These are phyloP conservation scores for Stichodactyla mertensii DNA, from an alignment of 64 coral and sea anemone genomes.

Conservation along the genomic window DNA sequence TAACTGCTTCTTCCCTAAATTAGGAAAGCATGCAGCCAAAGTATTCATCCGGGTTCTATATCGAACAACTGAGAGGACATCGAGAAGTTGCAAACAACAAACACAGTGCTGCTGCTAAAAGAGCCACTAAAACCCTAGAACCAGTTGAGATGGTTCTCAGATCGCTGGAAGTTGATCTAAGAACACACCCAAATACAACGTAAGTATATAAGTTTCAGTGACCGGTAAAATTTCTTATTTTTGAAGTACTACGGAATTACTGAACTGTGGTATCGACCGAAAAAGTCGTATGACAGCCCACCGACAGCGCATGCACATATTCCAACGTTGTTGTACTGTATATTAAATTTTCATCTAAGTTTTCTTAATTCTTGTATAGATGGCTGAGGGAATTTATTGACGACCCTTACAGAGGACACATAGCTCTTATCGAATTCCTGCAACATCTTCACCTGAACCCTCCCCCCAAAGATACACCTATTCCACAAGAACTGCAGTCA, in stretches of 20 bases:
- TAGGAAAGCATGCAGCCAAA: slow-evolving; percentile 97
- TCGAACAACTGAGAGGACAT: slow-evolving; percentile 80
- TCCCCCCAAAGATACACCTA: slow-evolving; percentile 13
- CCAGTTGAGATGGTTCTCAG: slow-evolving; percentile 92
- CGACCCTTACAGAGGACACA: slow-evolving; percentile 91
- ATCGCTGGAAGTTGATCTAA: slow-evolving; percentile 90
- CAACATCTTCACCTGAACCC: slow-evolving; percentile 83
- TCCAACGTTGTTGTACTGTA: too few species aligned
- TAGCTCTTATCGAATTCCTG: slow-evolving; percentile 81
- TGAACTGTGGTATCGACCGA: too few species aligned
- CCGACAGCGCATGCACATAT: too few species aligned
- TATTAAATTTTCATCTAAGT: neutral
- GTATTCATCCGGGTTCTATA: slow-evolving; percentile 95
- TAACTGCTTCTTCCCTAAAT: neutral
- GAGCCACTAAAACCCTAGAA: slow-evolving; percentile 59
- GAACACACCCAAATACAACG: slow-evolving; percentile 98
- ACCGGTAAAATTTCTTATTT: too few species aligned
- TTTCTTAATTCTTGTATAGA: neutral
- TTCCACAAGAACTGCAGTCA: neutral
- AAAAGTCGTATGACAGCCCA: too few species aligned
- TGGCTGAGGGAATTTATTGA: slow-evolving; percentile 96
- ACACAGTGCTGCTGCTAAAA: slow-evolving; percentile 43
- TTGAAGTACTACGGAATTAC: too few species aligned
- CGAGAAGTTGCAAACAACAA: slow-evolving; percentile 56
- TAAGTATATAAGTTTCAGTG: slow-evolving; percentile 25